Percentiles rank a stretch among this genome's conserved stretches.
These are phyloP conservation scores for Cheilosia soror DNA, from an alignment of 2,888 invertebrate species.

Conservation along the genomic window DNA sequence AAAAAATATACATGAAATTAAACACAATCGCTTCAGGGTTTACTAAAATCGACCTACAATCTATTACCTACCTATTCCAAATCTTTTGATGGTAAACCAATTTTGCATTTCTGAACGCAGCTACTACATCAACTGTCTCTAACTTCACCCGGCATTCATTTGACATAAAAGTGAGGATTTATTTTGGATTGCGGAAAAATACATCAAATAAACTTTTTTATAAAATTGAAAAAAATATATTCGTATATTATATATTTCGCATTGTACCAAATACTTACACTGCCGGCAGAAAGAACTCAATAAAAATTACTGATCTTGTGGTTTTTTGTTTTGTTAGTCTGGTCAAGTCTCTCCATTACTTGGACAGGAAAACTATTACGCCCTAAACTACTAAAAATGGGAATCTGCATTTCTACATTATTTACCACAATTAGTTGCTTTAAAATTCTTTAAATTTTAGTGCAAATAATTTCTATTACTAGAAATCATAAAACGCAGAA, in stretches of 20 bases:
- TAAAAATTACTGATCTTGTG: background rate
- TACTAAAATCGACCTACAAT: too few relatives aligned
- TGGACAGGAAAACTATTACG: constrained; percentile 52
- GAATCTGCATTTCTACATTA: constrained; percentile 35
- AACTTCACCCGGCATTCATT: constrained; percentile 55
- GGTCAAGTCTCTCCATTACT: constrained; percentile 12
- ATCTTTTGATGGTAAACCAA: too few relatives aligned
- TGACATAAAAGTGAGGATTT: constrained; percentile 64
- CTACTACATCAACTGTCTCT: background rate
- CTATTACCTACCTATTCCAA: too few relatives aligned
- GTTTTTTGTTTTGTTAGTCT: constrained; percentile 9
- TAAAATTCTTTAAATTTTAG: constrained; percentile 14
- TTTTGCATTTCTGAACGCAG: constrained; percentile 30
- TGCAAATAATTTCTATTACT: background rate
- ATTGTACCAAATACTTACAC: background rate
- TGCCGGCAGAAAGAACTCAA: background rate
- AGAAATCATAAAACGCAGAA: background rate
- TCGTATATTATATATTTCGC: constrained; percentile 7
- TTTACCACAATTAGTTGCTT: constrained; percentile 22
- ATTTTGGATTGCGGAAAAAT: constrained; percentile 66
- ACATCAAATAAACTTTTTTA: constrained; percentile 31
- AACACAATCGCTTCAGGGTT: too few relatives aligned
- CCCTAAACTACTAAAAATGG: constrained; percentile 68
- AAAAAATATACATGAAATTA: too few relatives aligned
- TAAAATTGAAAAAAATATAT: constrained; percentile 21